Base-by-base conservation (phyloP, 1,140 invertebrate species). In the Drosophila asahinai region DNA sequence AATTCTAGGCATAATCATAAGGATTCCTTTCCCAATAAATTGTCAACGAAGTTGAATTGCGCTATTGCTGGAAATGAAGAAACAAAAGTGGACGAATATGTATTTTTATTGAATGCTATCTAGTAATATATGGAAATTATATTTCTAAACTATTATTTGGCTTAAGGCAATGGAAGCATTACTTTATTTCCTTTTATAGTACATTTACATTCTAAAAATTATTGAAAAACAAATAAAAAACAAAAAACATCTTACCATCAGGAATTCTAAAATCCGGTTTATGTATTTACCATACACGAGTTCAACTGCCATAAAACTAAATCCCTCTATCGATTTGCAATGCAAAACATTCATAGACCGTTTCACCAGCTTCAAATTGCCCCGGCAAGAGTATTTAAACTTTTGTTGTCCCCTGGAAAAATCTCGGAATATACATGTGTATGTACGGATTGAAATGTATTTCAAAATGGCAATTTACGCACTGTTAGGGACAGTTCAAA, bases 401-500 rank as follows among this genome's bases (percentile, higher is more conserved):
- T 78, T 80, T 70, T 78, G 52, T 71, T 62, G 54, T 59, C 25
- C 47, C 25, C 47, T 36, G 15, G 9, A 65, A 64, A 81, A 77
- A 55, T 61, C 47, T 30, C 12, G 2, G 22, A 40, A 74, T 68
- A 72, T 65, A 65, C 66, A 61, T 73, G 73, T 73, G 38, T 74
- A 51, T 61, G 48, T 74, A 27, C 3, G 58, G 87, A 89, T 87
- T 84, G 84, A 89, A 89, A 89, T 89, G 81, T 83, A 68, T 84
- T 87, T 76, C 77, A 84, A 87, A 87, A 90, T 89, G 81, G 86
- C 84, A 89, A 89, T 89, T 89, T 89, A 89, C 84, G 84, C 84
- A 89, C 86, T 81, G 86, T 79, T 89, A 72, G 81, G 74, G 66
- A 75, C 66, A 75, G 74, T 59, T 83, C 68, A 70, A 87, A 89